Base-by-base conservation (phyloP, 2,113 vertebrate species). In the Kryptolebias marmoratus region DNA sequence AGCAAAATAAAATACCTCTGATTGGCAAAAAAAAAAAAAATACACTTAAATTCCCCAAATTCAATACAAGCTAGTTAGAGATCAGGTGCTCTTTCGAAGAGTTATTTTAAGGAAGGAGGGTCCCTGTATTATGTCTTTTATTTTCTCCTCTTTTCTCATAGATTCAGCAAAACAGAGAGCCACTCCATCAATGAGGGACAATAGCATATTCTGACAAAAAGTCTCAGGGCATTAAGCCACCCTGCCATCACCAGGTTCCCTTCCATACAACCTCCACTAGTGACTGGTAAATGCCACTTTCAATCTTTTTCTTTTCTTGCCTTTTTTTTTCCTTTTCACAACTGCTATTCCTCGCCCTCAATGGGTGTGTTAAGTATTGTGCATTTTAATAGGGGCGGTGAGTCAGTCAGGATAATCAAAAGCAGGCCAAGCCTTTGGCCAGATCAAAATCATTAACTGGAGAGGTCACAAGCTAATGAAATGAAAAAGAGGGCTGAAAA, bases 361-460 rank as follows among this genome's bases (percentile, higher is more conserved):
- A 89, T 90, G 85, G 88, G 86, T 93, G 93, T 91, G 91, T 93
- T 94, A 93, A 92, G 91, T 87, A 94, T 94, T 94, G 91, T 95
- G 88, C 67, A 60, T 91, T 85, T 54, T 68, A 85, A 82, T 90
- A 86, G 89, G 91, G 90, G 86, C 72, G 77, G 86, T 72, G 88
- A 90, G 90, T 88, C 88, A 90, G 91, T 91, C 89, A 87, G 92
- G 87, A 92, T 92, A 90, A 93, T 93, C 93, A 94, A 94, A 93
- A 85, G 81, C 87, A 91, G 89, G 87, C 85, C 91, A 67, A 82
- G 89, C 81, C 91, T 94, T 90, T 92, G 90, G 94, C 91, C 93
- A 92, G 91, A 94, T 94, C 93, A 93, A 92, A 93, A 94, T 95
- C 94, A 94, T 95, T 93, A 94, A 93, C 93, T 94, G 88, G 82